Base-by-base conservation (phyloP, 2,888 invertebrate genomes). In the Erynnis tages region DNA sequence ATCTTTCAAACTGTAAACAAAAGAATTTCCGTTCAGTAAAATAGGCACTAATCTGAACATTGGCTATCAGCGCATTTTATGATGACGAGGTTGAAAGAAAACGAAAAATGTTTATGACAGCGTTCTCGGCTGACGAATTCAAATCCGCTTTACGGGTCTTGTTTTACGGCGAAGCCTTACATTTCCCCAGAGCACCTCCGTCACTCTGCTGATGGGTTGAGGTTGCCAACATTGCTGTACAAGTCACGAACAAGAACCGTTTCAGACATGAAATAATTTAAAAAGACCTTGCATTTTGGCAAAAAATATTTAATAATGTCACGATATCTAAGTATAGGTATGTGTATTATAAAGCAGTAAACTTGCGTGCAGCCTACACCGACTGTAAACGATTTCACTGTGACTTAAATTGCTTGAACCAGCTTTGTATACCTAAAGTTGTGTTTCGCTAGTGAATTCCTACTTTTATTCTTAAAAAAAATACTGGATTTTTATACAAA, bases 181-280 rank as follows among this genome's bases (percentile, higher is more conserved):
- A 63, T 60, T 61, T 66, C 69, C 67, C 65, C 61, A 66, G 69
- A 69, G 62, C 63, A 60, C 65, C 67, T 67, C 55, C 56, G 23
- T 27, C 11, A 37, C 35, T n/a, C 16, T 13, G 58, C 61, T 69
- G 69, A 72, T 70, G 72, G 69, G 71, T 73, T 71, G 73, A 66
- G 69, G 63, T 69, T 47, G 25, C 17, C 14, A 8, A 10, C 27
- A 19, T 19, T n/a, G n/a, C 37, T 37, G 37, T 25, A 19, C 47
- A 25, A 29, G 35, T 46, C 34, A 8, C 17, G 46, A 27, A 35
- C 35, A 8, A 10, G 7, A 8, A 25, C 8, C 2, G 8, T 25
- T 25, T 2, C 5, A 25, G n/a, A n/a, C n/a, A n/a, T n/a, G n/a
- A n/a, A n/a, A n/a, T n/a, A n/a, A 21, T 21, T 21, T 5, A 21